Conservation (phyloP, 2,113 vertebrate species). For the Actenoides hombroni region DNA sequence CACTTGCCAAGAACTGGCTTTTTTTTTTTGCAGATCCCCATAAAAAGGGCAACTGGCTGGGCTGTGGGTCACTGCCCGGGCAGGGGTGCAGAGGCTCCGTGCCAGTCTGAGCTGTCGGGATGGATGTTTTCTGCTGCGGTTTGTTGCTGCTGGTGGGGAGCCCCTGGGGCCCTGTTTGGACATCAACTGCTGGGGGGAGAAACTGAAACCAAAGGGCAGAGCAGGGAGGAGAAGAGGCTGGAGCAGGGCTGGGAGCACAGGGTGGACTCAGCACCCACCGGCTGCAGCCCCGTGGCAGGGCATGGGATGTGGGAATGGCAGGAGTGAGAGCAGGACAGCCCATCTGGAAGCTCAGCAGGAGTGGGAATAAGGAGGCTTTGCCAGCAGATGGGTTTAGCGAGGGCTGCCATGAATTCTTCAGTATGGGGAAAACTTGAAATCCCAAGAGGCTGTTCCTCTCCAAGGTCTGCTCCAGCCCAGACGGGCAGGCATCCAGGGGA, state of each 20-base stretch:
- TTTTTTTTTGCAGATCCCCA: background rate
- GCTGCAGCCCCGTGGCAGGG: background rate
- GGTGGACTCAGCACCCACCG: background rate
- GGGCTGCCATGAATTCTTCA: background rate
- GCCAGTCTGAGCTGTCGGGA: rapidly evolving
- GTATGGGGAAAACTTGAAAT: background rate
- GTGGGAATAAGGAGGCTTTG: background rate
- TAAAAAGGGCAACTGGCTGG: background rate
- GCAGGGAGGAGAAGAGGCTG: slow-evolving; percentile 5
- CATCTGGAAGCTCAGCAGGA: background rate
- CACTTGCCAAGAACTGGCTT: background rate
- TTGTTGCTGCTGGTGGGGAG: background rate
- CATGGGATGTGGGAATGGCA: rapidly evolving
- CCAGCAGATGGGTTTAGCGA: background rate
- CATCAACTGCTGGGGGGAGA: background rate
- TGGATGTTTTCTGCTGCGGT: background rate
- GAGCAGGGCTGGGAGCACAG: background rate
- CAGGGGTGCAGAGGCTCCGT: background rate
- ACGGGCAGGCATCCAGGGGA: background rate
- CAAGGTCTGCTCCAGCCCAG: background rate
- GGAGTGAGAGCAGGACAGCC: background rate
- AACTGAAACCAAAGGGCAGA: slow-evolving; percentile 34
- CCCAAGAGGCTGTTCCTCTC: background rate
- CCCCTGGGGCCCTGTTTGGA: background rate
- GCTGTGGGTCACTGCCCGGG: background rate